Base-by-base conservation (phyloP, 2,797 vertebrate genomes). In the Chelonia mydas region DNA sequence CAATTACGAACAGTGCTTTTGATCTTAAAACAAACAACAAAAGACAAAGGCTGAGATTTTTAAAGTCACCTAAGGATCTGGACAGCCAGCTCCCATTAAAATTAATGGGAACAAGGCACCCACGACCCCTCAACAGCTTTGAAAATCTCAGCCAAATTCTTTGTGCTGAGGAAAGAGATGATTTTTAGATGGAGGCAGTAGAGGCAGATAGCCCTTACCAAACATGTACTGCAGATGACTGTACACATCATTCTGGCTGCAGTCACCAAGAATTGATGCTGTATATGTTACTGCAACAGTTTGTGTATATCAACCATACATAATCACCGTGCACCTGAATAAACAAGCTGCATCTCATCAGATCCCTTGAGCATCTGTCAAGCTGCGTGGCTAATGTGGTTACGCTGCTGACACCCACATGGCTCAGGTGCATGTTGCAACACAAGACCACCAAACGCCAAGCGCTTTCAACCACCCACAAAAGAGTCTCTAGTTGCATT, bases 281-380 rank as follows among this genome's bases (percentile, higher is more conserved):
- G 25, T 37, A 27, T 37, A 1, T 25, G 47, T 65, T 25, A 2
- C 13, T 33, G 53, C 37, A 31, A 59, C 23, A 2, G 11, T 37
- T 27, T 80, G n/a, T 6, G 33, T 72, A 33, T 9, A 27, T 19
- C 16, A 65, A 59, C 19, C 6, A 12, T 76, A 81, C 27, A 61
- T 17, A 28, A 6, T 10, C 59, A 61, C 12, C 5, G 11, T 6
- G 6, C 88, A 84, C 54, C 49, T 57, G 50, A 90, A 80, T 54
- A 90, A 90, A 88, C 23, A 95, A 41, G 31, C 7, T 53, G 41
- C 3, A 0, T 59, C 51, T 61, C 74, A 41, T 61, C 59, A 83
- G 49, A 51, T 37, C 5, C 31, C 55, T 87, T 47, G 16, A 47
- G n/a, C 0, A 1, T 25, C 5, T 50, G 7, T 0, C 0, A 23